Base-by-base conservation (phyloP, 2,113 vertebrate genomes). In the Pitta sordida region DNA sequence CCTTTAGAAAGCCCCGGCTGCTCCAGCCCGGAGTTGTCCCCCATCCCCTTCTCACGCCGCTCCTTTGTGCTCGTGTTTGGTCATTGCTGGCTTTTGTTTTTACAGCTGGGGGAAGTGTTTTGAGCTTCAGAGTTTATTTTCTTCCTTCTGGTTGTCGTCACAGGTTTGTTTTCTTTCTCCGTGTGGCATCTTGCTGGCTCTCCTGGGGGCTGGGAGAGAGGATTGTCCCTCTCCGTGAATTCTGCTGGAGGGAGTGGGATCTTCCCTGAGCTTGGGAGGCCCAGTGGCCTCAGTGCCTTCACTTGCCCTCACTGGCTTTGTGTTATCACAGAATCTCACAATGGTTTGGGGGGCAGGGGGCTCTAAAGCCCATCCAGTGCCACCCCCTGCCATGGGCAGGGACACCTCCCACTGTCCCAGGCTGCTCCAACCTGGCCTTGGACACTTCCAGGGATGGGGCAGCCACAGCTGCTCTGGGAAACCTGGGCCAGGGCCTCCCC, bases 61-160 rank as follows among this genome's bases (percentile, higher is more conserved):
- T 94, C 69, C 94, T 93, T 95, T 93, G 92, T 90, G 87, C 59
- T 95, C 27, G 16, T 91, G 95, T 95, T 96, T 97, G 93, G 83
- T 83, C 92, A 51, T 64, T 9, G 59, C 78, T 58, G 70, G 63
- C 63, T 62, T 89, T 95, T 97, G 97, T 97, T 97, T 96, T 97
- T 83, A 94, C 96, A 96, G 97, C 97, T 97, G 97, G 83, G 83
- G 92, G 94, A 94, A 96, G 93, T 94, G 95, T 94, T 95, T 95
- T 86, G 94, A 89, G 89, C 85, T 88, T 86, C 62, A 75, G 88
- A 91, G 93, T 94, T 95, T 96, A 94, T 96, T 96, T 90, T 95
- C 95, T 94, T 93, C 93, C 85, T 94, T 90, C 86, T 91, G 44
- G 90, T 95, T 94, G 92, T 93, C 80, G 85, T 95, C 95, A 96